Percentiles rank a stretch among this genome's conserved stretches.
Evolutionary conservation across 2,113 vertebrate species (phyloP).

Genomic region (Gorsachius goisagi): DNA sequence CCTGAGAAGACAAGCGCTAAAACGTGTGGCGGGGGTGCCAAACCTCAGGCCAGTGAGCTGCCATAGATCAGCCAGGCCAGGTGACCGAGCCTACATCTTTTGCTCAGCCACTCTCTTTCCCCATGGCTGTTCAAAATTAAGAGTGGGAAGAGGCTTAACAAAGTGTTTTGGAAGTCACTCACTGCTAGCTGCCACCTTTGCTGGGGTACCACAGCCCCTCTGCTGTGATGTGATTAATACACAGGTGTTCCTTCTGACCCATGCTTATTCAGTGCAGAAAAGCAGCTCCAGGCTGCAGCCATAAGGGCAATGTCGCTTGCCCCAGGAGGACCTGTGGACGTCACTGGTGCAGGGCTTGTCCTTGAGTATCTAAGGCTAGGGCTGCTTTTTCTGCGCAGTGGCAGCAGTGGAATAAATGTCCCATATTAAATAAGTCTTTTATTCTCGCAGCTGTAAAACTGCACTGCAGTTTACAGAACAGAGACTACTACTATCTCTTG

Average conservation of each 20-base stretch:
- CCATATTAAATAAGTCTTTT: neutral
- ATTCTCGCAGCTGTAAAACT: neutral
- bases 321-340: neutral
- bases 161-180: neutral
- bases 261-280: neutral
- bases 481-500: neutral
- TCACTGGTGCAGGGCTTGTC: neutral
- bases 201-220: neutral
- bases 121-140: neutral
- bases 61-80: neutral
- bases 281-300: neutral
- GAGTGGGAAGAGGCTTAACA: neutral
- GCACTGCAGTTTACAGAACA: neutral
- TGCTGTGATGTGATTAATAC: neutral
- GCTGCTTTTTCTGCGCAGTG: neutral
- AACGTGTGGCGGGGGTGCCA: neutral
- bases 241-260: neutral
- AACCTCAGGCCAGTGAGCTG: rapidly evolving
- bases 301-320: neutral
- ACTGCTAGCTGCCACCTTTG: neutral
- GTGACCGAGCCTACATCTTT: neutral
- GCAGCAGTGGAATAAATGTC: neutral
- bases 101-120: neutral
- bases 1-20: neutral
- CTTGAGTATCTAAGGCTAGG: neutral